phyloP scores from a whole-genome alignment of 2,797 vertebrate species.

The Lagodon rhomboides region DNA sequence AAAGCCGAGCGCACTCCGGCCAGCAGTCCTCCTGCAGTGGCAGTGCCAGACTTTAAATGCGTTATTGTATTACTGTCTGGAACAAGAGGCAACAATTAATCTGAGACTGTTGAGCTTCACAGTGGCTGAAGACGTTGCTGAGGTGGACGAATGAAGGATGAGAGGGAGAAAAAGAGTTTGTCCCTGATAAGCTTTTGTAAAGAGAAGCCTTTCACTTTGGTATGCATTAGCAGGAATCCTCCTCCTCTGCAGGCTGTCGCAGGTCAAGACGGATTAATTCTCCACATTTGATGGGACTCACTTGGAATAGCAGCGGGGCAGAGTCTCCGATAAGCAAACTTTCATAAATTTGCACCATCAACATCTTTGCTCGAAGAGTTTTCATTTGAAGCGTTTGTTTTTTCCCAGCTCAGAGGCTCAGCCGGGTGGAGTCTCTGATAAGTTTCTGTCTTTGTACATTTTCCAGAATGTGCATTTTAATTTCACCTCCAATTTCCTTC shows the following conservation, averaged over 20 bases:
- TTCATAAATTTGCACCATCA: conserved; percentile 4
- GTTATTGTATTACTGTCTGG: conserved; percentile 17
- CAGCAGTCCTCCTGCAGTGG: too few relatives aligned
- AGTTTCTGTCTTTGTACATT: neutral
- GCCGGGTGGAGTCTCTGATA: neutral
- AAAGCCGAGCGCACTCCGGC: neutral
- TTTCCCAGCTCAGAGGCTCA: neutral
- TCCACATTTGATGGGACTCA: neutral
- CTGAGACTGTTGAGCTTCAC: neutral
- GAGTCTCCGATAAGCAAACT: neutral
- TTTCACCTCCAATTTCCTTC: neutral
- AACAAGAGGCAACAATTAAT: conserved; percentile 6
- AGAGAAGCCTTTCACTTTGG: conserved; percentile 6
- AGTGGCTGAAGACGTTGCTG: neutral
- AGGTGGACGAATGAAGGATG: neutral
- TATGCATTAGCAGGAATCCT: conserved; percentile 4
- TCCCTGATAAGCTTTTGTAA: conserved; percentile 1
- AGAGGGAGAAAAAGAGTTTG: neutral
- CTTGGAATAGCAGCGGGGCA: neutral
- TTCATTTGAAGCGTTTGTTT: conserved; percentile 1
- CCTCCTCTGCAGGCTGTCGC: neutral
- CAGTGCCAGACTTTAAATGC: neutral
- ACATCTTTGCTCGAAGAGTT: conserved; percentile 2
- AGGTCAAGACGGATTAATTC: conserved; percentile 6
- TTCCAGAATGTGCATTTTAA: neutral